phyloP scores from a whole-genome alignment of 1,140 invertebrate species.

The Venturia canescens region DNA sequence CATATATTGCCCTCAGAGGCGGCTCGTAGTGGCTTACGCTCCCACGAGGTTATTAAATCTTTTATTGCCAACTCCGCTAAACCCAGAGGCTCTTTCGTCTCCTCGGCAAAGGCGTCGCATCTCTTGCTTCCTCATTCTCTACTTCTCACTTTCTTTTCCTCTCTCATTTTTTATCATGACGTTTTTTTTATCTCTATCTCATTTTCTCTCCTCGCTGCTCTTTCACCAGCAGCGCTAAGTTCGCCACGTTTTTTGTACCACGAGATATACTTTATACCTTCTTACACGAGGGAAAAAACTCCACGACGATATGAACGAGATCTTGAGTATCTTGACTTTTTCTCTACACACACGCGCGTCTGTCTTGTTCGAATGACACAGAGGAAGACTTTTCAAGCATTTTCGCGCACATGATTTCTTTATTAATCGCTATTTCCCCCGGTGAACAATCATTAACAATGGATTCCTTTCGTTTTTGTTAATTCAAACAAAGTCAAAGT shows the following conservation, averaged over 20 bases:
- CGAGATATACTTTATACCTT: background rate
- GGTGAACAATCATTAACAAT: background rate
- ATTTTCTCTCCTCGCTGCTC: background rate
- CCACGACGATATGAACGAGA: background rate
- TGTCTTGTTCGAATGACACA: background rate
- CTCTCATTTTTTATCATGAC: background rate
- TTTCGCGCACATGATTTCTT: background rate
- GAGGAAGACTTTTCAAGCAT: background rate
- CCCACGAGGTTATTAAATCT: constrained; percentile 54
- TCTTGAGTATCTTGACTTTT: constrained; percentile 10
- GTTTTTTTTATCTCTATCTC: constrained; percentile 12
- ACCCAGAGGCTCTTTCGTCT: constrained; percentile 28
- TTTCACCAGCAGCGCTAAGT: background rate
- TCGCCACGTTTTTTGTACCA: constrained; percentile 16
- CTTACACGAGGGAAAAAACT: background rate
- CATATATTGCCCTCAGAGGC: background rate
- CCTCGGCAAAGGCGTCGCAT: constrained; percentile 32
- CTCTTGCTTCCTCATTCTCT: constrained; percentile 27
- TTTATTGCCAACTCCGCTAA: constrained; percentile 51
- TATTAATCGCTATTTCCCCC: background rate
- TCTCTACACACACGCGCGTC: background rate
- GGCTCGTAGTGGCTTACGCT: constrained; percentile 35
- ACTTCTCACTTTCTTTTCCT: constrained; percentile 14
- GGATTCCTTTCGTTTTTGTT: background rate
- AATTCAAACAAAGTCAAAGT: too few relatives aligned